Evolutionary conservation across 2,888 invertebrate genomes (phyloP).

Genomic region (Mimumesa dahlbomi): DNA sequence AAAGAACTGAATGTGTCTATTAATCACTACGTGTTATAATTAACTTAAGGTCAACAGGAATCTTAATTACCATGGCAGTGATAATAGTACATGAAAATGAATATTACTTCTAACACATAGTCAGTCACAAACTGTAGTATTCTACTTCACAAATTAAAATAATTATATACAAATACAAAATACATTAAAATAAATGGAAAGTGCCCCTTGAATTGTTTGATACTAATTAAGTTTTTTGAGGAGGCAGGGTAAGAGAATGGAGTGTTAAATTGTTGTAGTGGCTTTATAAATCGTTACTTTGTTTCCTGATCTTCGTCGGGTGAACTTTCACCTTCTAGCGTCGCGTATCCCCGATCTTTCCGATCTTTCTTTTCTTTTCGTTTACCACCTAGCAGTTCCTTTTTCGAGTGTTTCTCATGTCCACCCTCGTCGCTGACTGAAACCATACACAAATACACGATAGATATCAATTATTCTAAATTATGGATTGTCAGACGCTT

Average conservation of each 20-base stretch:
- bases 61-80: slow-evolving; percentile 34
- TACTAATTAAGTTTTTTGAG: background rate
- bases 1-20: slow-evolving; percentile 4
- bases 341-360: slow-evolving; percentile 94
- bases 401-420: slow-evolving; percentile 89
- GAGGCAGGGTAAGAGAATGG: background rate
- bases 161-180: background rate
- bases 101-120: too few relatives aligned
- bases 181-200: background rate
- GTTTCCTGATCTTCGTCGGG: slow-evolving; percentile 93
- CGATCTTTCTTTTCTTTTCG: slow-evolving; percentile 93
- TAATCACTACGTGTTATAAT: too few relatives aligned
- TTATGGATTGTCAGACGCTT: too few relatives aligned
- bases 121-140: too few relatives aligned
- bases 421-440: slow-evolving; percentile 89
- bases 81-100: slow-evolving; percentile 39
- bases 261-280: background rate
- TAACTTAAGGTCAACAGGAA: slow-evolving; percentile 27
- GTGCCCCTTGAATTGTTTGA: background rate
- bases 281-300: slow-evolving; percentile 82
- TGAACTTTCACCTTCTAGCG: slow-evolving; percentile 95
- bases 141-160: background rate
- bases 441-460: too few relatives aligned
- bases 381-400: slow-evolving; percentile 88
- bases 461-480: too few relatives aligned